Percentiles rank a stretch among this genome's conserved stretches.
These are phyloP conservation scores for Cotesia vestalis DNA, from an alignment of 1,140 invertebrate genomes.

Conservation along the genomic window DNA sequence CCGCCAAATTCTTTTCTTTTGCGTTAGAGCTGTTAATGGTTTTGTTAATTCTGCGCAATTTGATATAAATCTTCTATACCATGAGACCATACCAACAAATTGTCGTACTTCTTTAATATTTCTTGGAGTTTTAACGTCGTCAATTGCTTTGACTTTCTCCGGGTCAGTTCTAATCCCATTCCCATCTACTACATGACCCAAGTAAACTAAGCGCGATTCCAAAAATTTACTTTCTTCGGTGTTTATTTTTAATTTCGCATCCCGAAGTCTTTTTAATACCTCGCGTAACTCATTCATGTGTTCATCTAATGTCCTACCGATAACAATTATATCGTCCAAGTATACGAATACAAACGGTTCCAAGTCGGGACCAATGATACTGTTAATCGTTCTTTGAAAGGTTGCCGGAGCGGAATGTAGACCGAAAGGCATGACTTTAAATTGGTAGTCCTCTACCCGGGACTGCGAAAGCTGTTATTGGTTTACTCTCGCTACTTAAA, in stretches of 20 bases:
- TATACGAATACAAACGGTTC: slow-evolving; percentile 41
- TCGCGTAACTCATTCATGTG: slow-evolving; percentile 40
- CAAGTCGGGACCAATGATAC: slow-evolving; percentile 33
- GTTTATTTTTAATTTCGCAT: slow-evolving; percentile 43
- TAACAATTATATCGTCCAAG: slow-evolving; percentile 42
- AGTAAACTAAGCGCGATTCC: slow-evolving; percentile 41
- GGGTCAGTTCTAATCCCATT: slow-evolving; percentile 46
- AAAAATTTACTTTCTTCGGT: slow-evolving; percentile 46
- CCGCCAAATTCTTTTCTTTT: slow-evolving; percentile 43
- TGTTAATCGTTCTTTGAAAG: slow-evolving; percentile 47
- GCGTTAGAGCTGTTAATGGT: slow-evolving; percentile 46
- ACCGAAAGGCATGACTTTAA: slow-evolving; percentile 54
- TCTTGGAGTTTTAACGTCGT: slow-evolving; percentile 20
- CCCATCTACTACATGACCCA: slow-evolving; percentile 45
- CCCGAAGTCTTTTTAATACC: slow-evolving; percentile 38
- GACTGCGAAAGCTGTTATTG: slow-evolving; percentile 34
- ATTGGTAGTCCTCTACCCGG: slow-evolving; percentile 46
- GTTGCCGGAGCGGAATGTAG: slow-evolving; percentile 49
- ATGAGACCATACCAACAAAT: slow-evolving; percentile 51
- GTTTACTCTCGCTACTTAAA: slow-evolving; percentile 33
- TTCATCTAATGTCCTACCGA: slow-evolving; percentile 16
- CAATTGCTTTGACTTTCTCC: slow-evolving; percentile 44
- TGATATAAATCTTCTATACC: slow-evolving; percentile 57
- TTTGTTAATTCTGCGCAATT: slow-evolving; percentile 48
- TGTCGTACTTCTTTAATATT: slow-evolving; percentile 45